These are phyloP conservation scores for Rhinolophus sinicus DNA, from an alignment of 2,113 vertebrate species.

Conservation along the genomic window DNA sequence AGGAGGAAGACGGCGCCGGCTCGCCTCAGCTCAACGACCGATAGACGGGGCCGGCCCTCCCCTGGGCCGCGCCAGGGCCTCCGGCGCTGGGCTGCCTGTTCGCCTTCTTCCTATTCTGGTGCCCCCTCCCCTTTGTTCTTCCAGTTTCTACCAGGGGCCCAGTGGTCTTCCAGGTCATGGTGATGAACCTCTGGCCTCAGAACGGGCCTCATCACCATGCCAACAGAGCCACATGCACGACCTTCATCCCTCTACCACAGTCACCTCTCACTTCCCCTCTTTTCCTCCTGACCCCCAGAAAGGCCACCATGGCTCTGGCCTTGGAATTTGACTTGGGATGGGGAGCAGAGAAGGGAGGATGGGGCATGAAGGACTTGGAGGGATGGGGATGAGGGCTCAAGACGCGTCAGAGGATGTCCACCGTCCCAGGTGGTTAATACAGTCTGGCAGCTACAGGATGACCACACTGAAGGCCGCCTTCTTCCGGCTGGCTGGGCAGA, in stretches of 20 bases:
- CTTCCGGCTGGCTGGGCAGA: neutral
- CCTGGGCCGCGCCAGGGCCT: conserved; percentile 33
- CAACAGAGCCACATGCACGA: conserved; percentile 7
- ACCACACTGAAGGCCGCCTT: neutral
- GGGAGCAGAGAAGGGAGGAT: neutral
- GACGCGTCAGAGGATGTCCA: neutral
- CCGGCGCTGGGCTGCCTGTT: conserved; percentile 77
- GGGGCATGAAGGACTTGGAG: neutral
- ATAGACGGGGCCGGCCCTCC: conserved; percentile 78
- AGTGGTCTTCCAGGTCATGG: conserved; percentile 68
- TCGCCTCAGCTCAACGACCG: conserved; percentile 91
- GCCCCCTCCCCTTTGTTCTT: conserved; percentile 73
- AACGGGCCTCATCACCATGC: conserved; percentile 80
- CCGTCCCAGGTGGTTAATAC: neutral
- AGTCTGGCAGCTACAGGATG: conserved; percentile 56
- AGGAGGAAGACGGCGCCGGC: conserved; percentile 92
- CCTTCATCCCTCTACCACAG: conserved; percentile 35
- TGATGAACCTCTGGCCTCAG: conserved; percentile 81
- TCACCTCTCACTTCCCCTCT: neutral
- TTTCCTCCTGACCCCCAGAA: neutral
- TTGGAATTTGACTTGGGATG: conserved; percentile 40
- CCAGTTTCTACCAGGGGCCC: conserved; percentile 76
- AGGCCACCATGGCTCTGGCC: conserved; percentile 6
- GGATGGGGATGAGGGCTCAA: neutral
- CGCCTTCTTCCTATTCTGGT: conserved; percentile 57